These are phyloP conservation scores for Cyprinella venusta DNA, from an alignment of 2,797 vertebrate species.

Conservation along the genomic window DNA sequence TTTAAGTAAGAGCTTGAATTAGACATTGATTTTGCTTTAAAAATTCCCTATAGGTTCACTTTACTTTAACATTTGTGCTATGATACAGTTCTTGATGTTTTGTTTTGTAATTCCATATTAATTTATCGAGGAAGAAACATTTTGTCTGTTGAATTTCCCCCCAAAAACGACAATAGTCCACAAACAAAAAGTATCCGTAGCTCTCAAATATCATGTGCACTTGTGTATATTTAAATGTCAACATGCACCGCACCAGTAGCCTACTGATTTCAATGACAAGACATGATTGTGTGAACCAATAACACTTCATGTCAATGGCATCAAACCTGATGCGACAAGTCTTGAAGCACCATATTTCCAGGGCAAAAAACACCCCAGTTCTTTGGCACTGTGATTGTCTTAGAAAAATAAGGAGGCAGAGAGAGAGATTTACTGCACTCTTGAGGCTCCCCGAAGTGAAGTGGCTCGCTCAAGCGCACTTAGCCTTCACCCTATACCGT, in stretches of 20 bases:
- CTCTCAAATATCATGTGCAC: not conserved
- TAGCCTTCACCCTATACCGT: not conserved
- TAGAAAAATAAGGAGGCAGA: not conserved
- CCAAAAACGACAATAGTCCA: not conserved
- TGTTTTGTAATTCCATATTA: not conserved
- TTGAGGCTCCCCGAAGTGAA: conserved; percentile 5
- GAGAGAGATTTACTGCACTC: not conserved
- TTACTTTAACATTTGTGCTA: not conserved
- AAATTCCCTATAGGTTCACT: not conserved
- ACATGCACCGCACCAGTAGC: not conserved
- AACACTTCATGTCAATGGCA: not conserved
- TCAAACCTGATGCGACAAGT: conserved; percentile 1
- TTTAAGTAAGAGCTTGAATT: not conserved
- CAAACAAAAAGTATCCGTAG: not conserved
- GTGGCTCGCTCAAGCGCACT: conserved; percentile 27
- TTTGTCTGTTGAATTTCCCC: not conserved
- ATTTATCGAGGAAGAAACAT: not conserved
- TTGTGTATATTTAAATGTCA: not conserved
- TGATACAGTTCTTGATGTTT: not conserved
- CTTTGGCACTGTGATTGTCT: not conserved
- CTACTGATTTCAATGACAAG: not conserved
- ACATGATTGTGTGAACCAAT: not conserved
- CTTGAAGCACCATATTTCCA: not conserved
- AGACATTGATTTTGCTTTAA: not conserved
- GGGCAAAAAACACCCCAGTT: conserved; percentile 11